Base-by-base conservation (phyloP, 2,113 vertebrate species). In the Oreochromis tanganicae region DNA sequence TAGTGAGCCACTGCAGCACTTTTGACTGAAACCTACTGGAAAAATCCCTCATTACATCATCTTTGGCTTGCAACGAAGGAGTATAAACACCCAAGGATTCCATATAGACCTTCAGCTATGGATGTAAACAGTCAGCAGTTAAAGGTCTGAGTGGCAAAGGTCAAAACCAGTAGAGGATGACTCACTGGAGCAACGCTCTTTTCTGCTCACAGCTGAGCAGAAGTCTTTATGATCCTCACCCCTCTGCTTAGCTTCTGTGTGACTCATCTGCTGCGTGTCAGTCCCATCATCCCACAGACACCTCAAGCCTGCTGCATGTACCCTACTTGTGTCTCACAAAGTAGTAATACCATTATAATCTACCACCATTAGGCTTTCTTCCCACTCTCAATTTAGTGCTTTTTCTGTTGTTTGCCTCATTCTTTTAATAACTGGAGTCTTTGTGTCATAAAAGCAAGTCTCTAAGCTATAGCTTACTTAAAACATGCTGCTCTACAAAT, bases 281-380 rank as follows among this genome's bases (percentile, higher is more conserved):
- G 55, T 75, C 66, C 68, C 86, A 84, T 80, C 91, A 81, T 91
- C 91, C 90, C 87, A 86, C 91, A 89, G 83, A 88, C 79, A 86
- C 88, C 84, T 87, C 50, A 7, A 82, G 80, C 84, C 78, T 17
- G 71, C 85, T 55, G 88, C 38, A 48, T 54, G 82, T 75, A 13
- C 1, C 46, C 73, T 50, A 32, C 87, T 86, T 41, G 48, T 66
- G 52, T 86, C 87, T 88, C 82, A 50, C 82, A 88, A 88, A 83
- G 91, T 85, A 83, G 87, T 93, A 91, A 92, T 85, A 82, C 83
- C 82, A 87, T 94, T 89, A 91, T 92, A 91, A 92, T 93, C 86
- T 84, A 24, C 73, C 57, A 29, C 84, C 48, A 91, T 92, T 85
- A 84, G 82, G 78, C 83, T 85, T 83, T 78, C 87, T 73, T 81